Evolutionary conservation across 2,888 invertebrate species (phyloP), one percentile per base, ranked within the genome.

Genomic region (Agrotis segetum): DNA sequence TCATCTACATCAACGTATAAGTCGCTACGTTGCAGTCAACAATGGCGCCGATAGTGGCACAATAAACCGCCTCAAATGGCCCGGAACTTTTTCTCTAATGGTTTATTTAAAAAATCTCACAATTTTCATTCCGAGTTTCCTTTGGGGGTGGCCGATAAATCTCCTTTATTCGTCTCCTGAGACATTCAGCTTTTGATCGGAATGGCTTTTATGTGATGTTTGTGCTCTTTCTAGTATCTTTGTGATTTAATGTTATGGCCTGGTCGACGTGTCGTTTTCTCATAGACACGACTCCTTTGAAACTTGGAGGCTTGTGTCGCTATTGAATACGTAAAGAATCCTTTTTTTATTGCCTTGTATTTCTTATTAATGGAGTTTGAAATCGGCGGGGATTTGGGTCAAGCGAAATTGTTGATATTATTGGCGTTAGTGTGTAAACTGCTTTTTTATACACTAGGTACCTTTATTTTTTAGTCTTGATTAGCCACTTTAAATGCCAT

Each of bases 11-110:
- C 89, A 58, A 55, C 67, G 85, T 85, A 68, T 67, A 75, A 86
- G 88, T 88, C 87, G 88, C 91, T 80, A 88, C 87, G 91, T 87
- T 90, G 89, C 91, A 94, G 90, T 90, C 92, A 93, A 94, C 94
- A 95, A 94, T 90, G 90, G 93, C 92, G 85, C 91, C 92, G 92
- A 95, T 94, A 93, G 94, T 92, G 92, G 88, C 90, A 94, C 94
- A 93, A 94, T 95, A 94, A 93, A 94, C 93, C 93, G 92, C 94
- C 92, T 94, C 92, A 94, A 95, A 95, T 95, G 94, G 94, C 87
- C 91, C 94, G 95, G 94, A 95, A 95, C 95, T 95, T 96, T 95
- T 95, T 94, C 94, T 94, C 90, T 94, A 94, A 95, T 95, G 95
- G 93, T 95, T 95, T 95, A 94, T 95, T 96, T 95, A 94, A 95